Percentiles rank a stretch among this genome's conserved stretches.
phyloP scores from a whole-genome alignment of 1,140 invertebrate genomes.

The Dreissena rostriformis region DNA sequence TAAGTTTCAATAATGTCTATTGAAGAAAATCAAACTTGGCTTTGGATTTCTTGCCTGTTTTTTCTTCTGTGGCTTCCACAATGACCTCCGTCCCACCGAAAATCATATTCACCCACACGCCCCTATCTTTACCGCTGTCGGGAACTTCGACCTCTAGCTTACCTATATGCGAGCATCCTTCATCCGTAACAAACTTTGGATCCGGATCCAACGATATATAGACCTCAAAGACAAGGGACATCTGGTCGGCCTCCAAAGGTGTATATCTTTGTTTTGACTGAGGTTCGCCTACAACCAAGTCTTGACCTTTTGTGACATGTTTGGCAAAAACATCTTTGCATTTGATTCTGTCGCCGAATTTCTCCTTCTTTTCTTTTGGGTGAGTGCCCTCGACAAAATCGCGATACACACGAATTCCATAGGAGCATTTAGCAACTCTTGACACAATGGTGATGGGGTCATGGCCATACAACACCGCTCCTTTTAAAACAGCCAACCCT shows the following conservation, averaged over 20 bases:
- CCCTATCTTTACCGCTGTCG: too few species aligned
- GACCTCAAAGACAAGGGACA: constrained; percentile 1
- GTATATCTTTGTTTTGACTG: constrained; percentile 17
- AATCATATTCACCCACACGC: constrained; percentile 32
- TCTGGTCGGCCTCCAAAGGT: constrained; percentile 23
- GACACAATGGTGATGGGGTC: constrained; percentile 12
- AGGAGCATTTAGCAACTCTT: constrained; percentile 20
- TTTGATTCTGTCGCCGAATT: not conserved
- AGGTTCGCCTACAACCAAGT: not conserved
- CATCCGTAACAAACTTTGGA: constrained; percentile 31
- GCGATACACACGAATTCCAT: constrained; percentile 8
- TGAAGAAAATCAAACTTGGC: constrained; percentile 29
- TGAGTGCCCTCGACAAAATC: constrained; percentile 6
- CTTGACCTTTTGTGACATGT: constrained; percentile 10
- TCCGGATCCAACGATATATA: constrained; percentile 27
- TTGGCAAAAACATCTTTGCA: constrained; percentile 20
- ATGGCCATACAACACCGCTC: constrained; percentile 36
- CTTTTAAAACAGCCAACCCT: constrained; percentile 27
- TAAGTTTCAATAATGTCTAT: too few species aligned
- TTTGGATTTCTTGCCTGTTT: too few species aligned
- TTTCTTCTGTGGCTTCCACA: constrained; percentile 45
- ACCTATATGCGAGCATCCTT: constrained; percentile 1
- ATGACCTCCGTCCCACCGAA: constrained; percentile 47
- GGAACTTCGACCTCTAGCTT: constrained; percentile 27
- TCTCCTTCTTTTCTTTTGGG: constrained; percentile 20